Conservation (phyloP, 2,797 vertebrate genomes). For the Tarsius wallacei region DNA sequence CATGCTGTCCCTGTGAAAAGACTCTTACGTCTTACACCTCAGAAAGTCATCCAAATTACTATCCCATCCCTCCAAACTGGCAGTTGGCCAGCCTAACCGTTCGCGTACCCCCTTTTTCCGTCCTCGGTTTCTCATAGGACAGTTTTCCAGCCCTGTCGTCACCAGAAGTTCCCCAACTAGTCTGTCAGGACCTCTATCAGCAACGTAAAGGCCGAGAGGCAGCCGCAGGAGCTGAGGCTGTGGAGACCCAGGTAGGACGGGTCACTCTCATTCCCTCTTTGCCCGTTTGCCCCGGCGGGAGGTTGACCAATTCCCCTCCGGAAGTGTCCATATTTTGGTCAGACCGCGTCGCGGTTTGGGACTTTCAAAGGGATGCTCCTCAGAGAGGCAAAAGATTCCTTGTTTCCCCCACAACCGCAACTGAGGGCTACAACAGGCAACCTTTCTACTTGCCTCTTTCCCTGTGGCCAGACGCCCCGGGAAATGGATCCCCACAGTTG, state of each 20-base stretch:
- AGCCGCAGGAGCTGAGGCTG: neutral
- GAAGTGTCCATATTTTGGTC: neutral
- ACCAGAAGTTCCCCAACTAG: neutral
- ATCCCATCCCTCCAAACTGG: neutral
- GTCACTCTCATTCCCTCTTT: neutral
- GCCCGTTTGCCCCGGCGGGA: neutral
- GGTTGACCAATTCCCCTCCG: neutral
- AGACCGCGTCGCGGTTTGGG: neutral
- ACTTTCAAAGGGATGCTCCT: neutral
- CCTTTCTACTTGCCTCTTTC: slow-evolving; percentile 12
- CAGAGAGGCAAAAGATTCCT: neutral
- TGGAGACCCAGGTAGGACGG: fast-evolving
- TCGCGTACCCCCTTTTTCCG: neutral
- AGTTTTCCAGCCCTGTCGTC: neutral
- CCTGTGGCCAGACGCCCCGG: neutral
- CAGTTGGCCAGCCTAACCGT: neutral
- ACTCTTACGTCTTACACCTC: neutral
- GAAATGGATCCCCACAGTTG: neutral
- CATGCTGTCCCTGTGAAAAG: neutral
- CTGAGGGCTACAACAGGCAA: neutral
- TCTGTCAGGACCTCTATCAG: neutral
- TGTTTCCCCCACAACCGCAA: neutral
- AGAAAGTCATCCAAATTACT: neutral
- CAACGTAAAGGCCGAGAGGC: neutral
- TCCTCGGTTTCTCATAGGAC: neutral